These are phyloP conservation scores for Hippocampus barbouri DNA, from an alignment of 2,113 vertebrate species.

Conservation along the genomic window DNA sequence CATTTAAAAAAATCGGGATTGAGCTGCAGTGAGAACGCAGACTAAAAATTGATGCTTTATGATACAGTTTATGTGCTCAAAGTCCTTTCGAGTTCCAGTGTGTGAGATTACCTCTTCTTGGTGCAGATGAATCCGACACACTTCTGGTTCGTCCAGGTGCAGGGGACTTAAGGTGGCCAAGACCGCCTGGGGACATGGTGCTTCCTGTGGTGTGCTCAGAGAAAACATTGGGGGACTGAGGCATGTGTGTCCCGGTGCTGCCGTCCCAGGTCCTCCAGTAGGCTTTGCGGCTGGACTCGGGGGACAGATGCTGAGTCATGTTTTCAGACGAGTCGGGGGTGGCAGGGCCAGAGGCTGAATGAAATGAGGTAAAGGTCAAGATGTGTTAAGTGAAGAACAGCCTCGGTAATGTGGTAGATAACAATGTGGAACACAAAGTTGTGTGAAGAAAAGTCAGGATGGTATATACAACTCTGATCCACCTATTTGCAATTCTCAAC, in stretches of 20 bases:
- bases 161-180: constrained; percentile 87
- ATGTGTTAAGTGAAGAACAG: constrained; percentile 2
- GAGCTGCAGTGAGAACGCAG: too few relatives aligned
- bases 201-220: constrained; percentile 77
- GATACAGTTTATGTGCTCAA: not conserved
- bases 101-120: constrained; percentile 79
- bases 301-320: constrained; percentile 87
- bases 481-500: too few relatives aligned
- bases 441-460: too few relatives aligned
- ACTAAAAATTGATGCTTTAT: not conserved
- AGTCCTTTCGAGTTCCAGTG: not conserved
- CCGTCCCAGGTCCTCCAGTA: constrained; percentile 93
- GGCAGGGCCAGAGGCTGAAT: constrained; percentile 90
- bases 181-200: constrained; percentile 81
- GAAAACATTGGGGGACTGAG: constrained; percentile 85
- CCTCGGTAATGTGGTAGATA: not conserved
- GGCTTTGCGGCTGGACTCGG: constrained; percentile 89
- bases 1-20: too few relatives aligned
- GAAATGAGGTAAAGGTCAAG: constrained; percentile 14
- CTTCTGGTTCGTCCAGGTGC: constrained; percentile 85
- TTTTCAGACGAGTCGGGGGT: constrained; percentile 94
- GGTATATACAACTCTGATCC: too few relatives aligned
- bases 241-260: constrained; percentile 79
- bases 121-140: constrained; percentile 91
- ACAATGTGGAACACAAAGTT: too few relatives aligned